Base-by-base conservation (phyloP, 2,797 vertebrate genomes). In the Danionella dracula region DNA sequence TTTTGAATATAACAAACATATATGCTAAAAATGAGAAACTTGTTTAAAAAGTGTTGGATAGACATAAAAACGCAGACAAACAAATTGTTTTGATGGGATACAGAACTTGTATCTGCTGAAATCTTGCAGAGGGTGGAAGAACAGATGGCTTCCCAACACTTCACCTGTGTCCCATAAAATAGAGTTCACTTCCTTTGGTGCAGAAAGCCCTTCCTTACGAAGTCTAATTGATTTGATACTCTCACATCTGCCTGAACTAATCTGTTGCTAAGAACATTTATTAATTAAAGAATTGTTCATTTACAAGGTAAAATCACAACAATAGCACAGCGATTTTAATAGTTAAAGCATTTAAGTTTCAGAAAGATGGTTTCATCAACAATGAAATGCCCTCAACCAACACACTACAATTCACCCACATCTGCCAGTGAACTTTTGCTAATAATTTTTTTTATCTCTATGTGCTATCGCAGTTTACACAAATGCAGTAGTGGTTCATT, bases 181-280 rank as follows among this genome's bases (percentile, higher is more conserved):
- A 84, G 85, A 85, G 88, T 83, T 89, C 82, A 86, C 79, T 87
- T 86, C 86, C 86, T 87, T 48, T 23, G 56, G 62, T 32, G 48
- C n/a, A n/a, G 27, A 27, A 21, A n/a, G 15, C 37, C 42, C 27
- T 7, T 35, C 16, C 38, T 9, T 5, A 53, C 53, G 27, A 40
- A 19, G 57, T 62, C 63, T 38, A 31, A 35, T 20, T 29, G 29
- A 11, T 11, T 32, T 38, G 11, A 16, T 32, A 15, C 27, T 46
- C 59, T 45, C 29, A 70, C 7, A 32, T 45, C 46, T 53, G 46
- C 29, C 29, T 45, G 13, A 51, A 13, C 38, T 50, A 16, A 21
- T 38, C 29, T 17, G 2, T 17, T 27, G 35, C 35, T 13, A 17
- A 29, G 37, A 41, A 27, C 10, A 41, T 29, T 56, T 4, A 8